Percentiles rank a stretch among this genome's conserved stretches.
Conservation (phyloP, 2,797 vertebrate genomes). For the Fundulus diaphanus region DNA sequence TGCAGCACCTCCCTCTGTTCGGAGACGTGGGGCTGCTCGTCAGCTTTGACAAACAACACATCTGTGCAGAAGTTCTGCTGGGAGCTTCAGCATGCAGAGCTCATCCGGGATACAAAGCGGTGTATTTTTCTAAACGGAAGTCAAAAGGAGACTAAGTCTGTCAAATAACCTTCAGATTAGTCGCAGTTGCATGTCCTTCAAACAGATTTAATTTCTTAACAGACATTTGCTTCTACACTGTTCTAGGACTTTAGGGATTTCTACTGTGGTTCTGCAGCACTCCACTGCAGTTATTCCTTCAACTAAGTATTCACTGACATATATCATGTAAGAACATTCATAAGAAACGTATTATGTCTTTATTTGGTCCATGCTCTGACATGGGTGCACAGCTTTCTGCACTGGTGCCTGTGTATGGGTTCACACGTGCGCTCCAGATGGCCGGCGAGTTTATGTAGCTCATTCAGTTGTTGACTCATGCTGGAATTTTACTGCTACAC, state of each 20-base stretch:
- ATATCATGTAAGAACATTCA: slow-evolving; percentile 62
- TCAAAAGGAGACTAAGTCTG: not conserved
- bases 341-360: slow-evolving; percentile 55
- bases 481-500: slow-evolving; percentile 47
- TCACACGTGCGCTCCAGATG: slow-evolving; percentile 57
- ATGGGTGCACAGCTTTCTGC: slow-evolving; percentile 22
- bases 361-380: slow-evolving; percentile 33
- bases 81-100: slow-evolving; percentile 9
- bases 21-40: slow-evolving; percentile 44
- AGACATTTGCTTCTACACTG: not conserved
- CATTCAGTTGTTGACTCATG: slow-evolving; percentile 42
- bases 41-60: slow-evolving; percentile 47
- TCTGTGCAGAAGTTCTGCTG: slow-evolving; percentile 26
- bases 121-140: slow-evolving; percentile 4
- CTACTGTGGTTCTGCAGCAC: slow-evolving; percentile 11
- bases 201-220: slow-evolving; percentile 12
- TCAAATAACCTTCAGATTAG: not conserved
- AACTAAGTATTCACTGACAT: slow-evolving; percentile 41
- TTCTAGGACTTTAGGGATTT: not conserved
- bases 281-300: slow-evolving; percentile 32
- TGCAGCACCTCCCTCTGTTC: slow-evolving; percentile 32
- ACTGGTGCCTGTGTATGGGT: slow-evolving; percentile 10
- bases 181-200: slow-evolving; percentile 14
- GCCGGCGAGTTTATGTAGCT: slow-evolving; percentile 41
- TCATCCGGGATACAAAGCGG: not conserved